Evolutionary conservation across 1,140 invertebrate genomes (phyloP), one percentile per base, ranked within the genome.

Genomic region (Saxidomus purpurata): DNA sequence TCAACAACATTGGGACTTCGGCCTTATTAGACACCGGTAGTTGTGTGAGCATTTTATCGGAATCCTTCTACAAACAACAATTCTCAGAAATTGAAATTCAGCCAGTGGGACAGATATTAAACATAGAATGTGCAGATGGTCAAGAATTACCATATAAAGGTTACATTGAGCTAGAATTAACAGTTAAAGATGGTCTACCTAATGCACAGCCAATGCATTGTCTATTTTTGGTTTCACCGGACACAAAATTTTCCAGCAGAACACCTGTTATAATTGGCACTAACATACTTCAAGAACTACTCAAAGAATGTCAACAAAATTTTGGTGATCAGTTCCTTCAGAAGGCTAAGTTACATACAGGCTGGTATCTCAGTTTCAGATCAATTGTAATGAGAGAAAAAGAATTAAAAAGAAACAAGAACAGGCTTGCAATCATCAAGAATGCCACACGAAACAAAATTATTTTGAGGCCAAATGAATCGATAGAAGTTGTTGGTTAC

Each of bases 271-370:
- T 77, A 9, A 17, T 77, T 17, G 74, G 74, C 6, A 77, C 74
- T n/a, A 77, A 77, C n/a, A 43, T 77, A 6, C 74, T 77, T 8
- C 36, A 77, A 22, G 43, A 47, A 77, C 43, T 77, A 22, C 36
- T 77, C 1, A 28, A 47, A 77, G 74, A 49, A 77, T 77, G 74
- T 17, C 74, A 81, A 71, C 22, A 71, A 15, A 36, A 85, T 0
- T 28, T 76, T 88, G 91, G 91, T 8, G 61, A 25, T 19, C 79
- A 43, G 15, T 92, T 76, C 69, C 36, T 92, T 47, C 91, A 92
- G 61, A 81, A 74, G 28, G 84, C 87, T 1, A 38, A 40, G 19
- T 22, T 89, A 25, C 36, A 80, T 77, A 77, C 43, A 49, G 19
- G 9, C 6, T 77, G 74, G 74, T 77, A 49, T 77, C 15, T 77